Conservation (phyloP, 2,113 vertebrate genomes). For the Lipophrys pholis region DNA sequence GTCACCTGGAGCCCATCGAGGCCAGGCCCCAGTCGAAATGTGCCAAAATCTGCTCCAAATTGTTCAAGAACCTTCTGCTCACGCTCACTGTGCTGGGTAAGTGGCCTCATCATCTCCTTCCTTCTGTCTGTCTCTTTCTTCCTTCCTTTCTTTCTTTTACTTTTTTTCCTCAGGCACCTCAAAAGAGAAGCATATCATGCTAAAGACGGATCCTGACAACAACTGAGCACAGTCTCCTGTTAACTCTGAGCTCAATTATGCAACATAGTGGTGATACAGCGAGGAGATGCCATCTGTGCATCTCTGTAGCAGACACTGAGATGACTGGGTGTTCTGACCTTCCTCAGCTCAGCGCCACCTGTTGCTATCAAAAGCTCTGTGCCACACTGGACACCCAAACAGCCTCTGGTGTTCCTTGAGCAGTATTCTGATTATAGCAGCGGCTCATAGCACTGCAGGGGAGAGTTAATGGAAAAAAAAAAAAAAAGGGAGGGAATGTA, state of each 20-base stretch:
- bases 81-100: constrained; percentile 94
- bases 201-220: background rate
- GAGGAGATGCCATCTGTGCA: constrained; percentile 65
- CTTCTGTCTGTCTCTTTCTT: no score
- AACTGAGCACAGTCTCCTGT: constrained; percentile 32
- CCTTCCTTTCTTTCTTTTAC: background rate
- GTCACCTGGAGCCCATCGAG: constrained; percentile 91
- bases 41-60: constrained; percentile 86
- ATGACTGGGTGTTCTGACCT: constrained; percentile 66
- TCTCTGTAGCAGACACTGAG: constrained; percentile 50
- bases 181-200: background rate
- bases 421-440: constrained; percentile 28
- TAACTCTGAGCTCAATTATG: constrained; percentile 17
- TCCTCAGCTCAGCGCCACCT: constrained; percentile 59
- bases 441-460: background rate
- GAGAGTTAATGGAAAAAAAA: constrained; percentile 38
- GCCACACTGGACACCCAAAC: constrained; percentile 43
- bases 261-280: constrained; percentile 21
- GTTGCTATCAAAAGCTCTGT: constrained; percentile 52
- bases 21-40: constrained; percentile 85
- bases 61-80: constrained; percentile 94
- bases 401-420: constrained; percentile 37
- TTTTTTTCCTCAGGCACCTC: background rate
- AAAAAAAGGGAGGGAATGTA: constrained; percentile 15
- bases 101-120: constrained; percentile 42